Evolutionary conservation across 2,888 invertebrate species (phyloP).

Genomic region (Orthonevra nobilis): DNA sequence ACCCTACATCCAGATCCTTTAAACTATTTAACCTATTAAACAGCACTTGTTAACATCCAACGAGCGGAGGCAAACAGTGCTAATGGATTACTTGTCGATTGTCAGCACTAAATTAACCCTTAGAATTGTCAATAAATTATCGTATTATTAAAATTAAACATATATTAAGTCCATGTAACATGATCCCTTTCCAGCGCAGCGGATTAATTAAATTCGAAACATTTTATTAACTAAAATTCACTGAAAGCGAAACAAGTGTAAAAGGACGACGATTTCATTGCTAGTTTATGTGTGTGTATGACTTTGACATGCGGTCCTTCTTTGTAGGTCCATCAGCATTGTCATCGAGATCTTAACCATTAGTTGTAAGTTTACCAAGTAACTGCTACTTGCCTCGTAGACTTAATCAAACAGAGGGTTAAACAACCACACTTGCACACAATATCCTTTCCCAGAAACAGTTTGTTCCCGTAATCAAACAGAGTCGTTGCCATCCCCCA

Average conservation of each 20-base stretch:
- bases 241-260: background rate
- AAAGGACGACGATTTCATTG: no score
- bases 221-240: slow-evolving; percentile 11
- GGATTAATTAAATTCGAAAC: slow-evolving; percentile 21
- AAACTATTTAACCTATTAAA: slow-evolving; percentile 9
- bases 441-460: background rate
- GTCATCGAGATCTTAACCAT: slow-evolving; percentile 15
- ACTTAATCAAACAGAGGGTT: slow-evolving; percentile 21
- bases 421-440: slow-evolving; percentile 19
- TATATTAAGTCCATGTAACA: slow-evolving; percentile 4
- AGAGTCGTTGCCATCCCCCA: slow-evolving; percentile 4
- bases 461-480: slow-evolving; percentile 24
- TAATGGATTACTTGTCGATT: slow-evolving; percentile 54
- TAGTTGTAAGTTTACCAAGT: slow-evolving; percentile 2
- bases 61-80: slow-evolving; percentile 17
- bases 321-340: background rate
- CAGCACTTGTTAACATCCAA: slow-evolving; percentile 21
- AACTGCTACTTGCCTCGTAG: background rate
- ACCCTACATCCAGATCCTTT: no score
- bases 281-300: no score
- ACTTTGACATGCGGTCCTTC: no score
- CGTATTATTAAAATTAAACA: slow-evolving; percentile 37
- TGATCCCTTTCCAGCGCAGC: no score
- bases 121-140: slow-evolving; percentile 27
- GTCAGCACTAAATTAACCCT: slow-evolving; percentile 3